Evolutionary conservation across 1,140 invertebrate species (phyloP), one percentile per base, ranked within the genome.

Genomic region (Caerostris extrusa): DNA sequence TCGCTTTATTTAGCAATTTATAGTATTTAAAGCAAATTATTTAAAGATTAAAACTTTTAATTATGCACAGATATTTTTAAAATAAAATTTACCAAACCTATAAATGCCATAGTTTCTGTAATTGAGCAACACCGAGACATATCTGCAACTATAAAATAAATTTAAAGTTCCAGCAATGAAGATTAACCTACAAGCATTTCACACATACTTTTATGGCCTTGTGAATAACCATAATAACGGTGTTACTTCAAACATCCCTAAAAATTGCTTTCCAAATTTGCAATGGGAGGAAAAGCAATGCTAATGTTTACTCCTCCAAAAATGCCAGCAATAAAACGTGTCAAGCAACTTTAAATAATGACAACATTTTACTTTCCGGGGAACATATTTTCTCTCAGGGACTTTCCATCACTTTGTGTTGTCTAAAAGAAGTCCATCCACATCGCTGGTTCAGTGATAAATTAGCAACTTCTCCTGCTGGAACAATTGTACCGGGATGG

Each of bases 331-430:
- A 53, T 77, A 77, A 77, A 77, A 53, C 14, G 71, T 77, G 71
- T 58, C 82, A 57, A n/a, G 57, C 17, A 8, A 58, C 14, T 85
- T 85, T n/a, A 85, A 57, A n/a, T 57, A 85, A 85, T 85, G 82
- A 85, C 55, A 85, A 85, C 55, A 57, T 85, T 56, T 34, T 85
- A n/a, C 57, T 57, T 34, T 57, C 8, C 3, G 8, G n/a, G 82
- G 55, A 57, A 57, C 57, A 3, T 57, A 19, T 34, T 34, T 14
- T 77, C 71, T 53, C 71, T 12, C 12, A 56, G 82, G 55, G 57
- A 34, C n/a, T 7, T 85, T 85, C 57, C 53, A 85, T 85, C 82
- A 85, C 57, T 19, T 19, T 12, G 7, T 19, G 82, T 55, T 10
- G 17, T 56, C 57, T 3, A 55, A 34, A n/a, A 57, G 82, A 85